Base-by-base conservation (phyloP, 2,888 invertebrate genomes). In the Temnothorax ravouxi region DNA sequence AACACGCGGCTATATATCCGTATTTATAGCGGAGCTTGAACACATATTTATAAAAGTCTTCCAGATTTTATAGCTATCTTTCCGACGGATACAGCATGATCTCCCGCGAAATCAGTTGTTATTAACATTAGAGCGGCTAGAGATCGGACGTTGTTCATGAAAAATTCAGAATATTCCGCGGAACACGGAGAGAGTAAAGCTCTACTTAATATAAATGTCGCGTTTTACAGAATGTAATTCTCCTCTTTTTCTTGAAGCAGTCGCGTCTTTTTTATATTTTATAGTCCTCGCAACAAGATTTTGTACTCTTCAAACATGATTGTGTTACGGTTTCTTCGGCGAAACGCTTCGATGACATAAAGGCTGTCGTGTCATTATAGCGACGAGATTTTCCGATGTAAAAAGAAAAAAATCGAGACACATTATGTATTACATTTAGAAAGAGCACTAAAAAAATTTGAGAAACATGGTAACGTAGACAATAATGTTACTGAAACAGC, bases 41-140 rank as follows among this genome's bases (percentile, higher is more conserved):
- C 52, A 76, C 41, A 13, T 77, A 77, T 67, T 77, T 67, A 54
- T 77, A 67, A 77, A 69, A 69, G 77, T 56, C 29, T 44, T 44
- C 18, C 15, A 69, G 29, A 52, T 29, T 77, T 69, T 54, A 54
- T 29, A 29, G 21, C 44, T 69, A 41, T 41, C 21, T 52, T 41
- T 54, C 3, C 29, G 25, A 66, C 50, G 18, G 25, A 64, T 50
- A 52, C 21, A 21, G 11, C 8, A 9, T 64, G 21, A 64, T 50
- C 21, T 38, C 21, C n/a, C 18, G 64, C 18, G 21, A 77, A 67
- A 8, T 67, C 41, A 54, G 29, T 67, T 76, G 38, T 41, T 41
- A 66, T 47, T 62, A 64, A 50, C 62, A 5, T 47, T 50, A 50
- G 38, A 61, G 9, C 25, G 29, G n/a, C 11, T 15, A 4, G 11